Percentiles rank a stretch among this genome's conserved stretches.
phyloP scores from a whole-genome alignment of 2,888 invertebrate genomes.

The Oasisia sp. region DNA sequence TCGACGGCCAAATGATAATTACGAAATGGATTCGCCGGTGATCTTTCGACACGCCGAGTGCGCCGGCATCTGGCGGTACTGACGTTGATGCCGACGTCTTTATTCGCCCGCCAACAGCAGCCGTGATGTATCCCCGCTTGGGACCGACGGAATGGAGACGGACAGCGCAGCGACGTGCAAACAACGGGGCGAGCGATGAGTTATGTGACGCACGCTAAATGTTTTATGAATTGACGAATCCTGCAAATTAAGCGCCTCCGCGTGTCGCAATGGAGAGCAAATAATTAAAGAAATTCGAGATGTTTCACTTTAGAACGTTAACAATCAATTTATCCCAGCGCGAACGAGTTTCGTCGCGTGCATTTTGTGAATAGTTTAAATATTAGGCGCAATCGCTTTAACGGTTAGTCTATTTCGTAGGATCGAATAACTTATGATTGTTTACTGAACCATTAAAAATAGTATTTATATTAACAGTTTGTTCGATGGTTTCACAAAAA shows the following conservation, averaged over 20 bases:
- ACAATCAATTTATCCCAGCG: no score
- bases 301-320: background rate
- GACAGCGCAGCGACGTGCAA: background rate
- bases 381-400: no score
- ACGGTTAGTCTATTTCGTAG: no score
- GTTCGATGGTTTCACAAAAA: no score
- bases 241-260: background rate
- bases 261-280: background rate
- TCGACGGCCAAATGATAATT: background rate
- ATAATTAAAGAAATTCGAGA: background rate
- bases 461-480: no score
- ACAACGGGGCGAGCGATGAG: background rate
- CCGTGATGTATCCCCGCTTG: background rate
- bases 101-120: background rate
- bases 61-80: background rate
- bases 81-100: background rate
- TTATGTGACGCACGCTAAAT: background rate
- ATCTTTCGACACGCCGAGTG: background rate
- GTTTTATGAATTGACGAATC: constrained; percentile 13
- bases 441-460: no score
- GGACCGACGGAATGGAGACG: background rate
- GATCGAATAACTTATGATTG: no score
- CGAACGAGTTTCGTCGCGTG: no score
- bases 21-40: background rate
- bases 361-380: no score